These are phyloP conservation scores for Poeciliopsis turneri DNA, from an alignment of 2,797 vertebrate genomes.

Conservation along the genomic window DNA sequence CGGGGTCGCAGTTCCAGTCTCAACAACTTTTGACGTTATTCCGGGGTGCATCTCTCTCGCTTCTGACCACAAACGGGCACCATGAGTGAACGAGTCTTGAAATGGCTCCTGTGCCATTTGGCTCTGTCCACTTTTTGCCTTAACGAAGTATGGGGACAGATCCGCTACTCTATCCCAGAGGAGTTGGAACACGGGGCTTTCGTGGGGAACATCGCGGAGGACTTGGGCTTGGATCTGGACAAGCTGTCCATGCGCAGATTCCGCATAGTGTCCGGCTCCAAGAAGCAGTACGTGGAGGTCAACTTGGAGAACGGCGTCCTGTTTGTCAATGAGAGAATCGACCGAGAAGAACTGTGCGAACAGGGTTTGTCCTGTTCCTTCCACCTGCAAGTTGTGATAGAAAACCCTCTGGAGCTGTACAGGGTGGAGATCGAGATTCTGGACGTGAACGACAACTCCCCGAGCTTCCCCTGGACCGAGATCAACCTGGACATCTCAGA, in stretches of 20 bases:
- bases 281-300: constrained; percentile 79
- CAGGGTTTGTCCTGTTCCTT: constrained; percentile 80
- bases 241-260: constrained; percentile 78
- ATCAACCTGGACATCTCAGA: constrained; percentile 85
- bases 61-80: constrained; percentile 64
- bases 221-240: constrained; percentile 78
- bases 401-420: constrained; percentile 81
- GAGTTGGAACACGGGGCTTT: constrained; percentile 82
- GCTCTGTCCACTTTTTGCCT: constrained; percentile 72
- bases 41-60: constrained; percentile 16
- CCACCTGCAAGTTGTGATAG: constrained; percentile 82
- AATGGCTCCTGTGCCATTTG: constrained; percentile 53
- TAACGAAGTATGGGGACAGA: constrained; percentile 73
- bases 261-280: constrained; percentile 79
- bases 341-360: constrained; percentile 81
- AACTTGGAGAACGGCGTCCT: constrained; percentile 82
- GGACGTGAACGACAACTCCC: constrained; percentile 82
- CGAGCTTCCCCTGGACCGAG: constrained; percentile 79
- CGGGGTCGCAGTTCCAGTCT: constrained; percentile 48
- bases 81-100: constrained; percentile 49
- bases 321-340: constrained; percentile 81
- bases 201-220: constrained; percentile 82
- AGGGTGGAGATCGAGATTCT: constrained; percentile 80
- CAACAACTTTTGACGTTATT: constrained; percentile 33
- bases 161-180: constrained; percentile 81